These are phyloP conservation scores for Amphipoea lucens DNA, from an alignment of 2,888 invertebrate genomes.

Conservation along the genomic window DNA sequence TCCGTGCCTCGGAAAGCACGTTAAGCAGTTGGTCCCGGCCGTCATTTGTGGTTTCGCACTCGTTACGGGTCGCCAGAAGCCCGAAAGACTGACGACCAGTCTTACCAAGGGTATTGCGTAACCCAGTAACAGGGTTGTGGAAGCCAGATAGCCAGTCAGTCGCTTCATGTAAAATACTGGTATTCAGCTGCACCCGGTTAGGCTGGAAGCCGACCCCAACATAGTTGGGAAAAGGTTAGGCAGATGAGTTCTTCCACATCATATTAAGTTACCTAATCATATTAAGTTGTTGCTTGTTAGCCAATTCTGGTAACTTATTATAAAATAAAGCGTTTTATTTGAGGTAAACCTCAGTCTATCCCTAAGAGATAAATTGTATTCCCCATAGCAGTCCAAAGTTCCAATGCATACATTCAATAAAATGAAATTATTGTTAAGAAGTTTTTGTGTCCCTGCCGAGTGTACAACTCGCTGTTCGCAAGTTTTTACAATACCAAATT, in stretches of 20 bases:
- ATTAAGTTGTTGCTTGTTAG: too few relatives aligned
- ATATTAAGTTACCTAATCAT: too few relatives aligned
- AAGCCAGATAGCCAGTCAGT: too few relatives aligned
- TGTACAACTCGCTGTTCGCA: slow-evolving; percentile 32
- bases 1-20: too few relatives aligned
- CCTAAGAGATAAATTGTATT: slow-evolving; percentile 26
- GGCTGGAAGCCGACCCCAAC: neutral
- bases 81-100: too few relatives aligned
- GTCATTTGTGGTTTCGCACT: too few relatives aligned
- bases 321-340: neutral
- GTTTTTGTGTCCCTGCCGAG: slow-evolving; percentile 45
- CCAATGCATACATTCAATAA: slow-evolving; percentile 41
- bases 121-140: too few relatives aligned
- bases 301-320: slow-evolving; percentile 5
- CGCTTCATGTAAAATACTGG: too few relatives aligned
- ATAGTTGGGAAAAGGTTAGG: neutral
- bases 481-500: slow-evolving; percentile 51
- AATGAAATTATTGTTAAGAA: slow-evolving; percentile 48
- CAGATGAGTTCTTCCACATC: neutral
- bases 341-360: slow-evolving; percentile 1
- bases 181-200: neutral
- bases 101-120: too few relatives aligned
- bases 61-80: too few relatives aligned
- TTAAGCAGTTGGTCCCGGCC: too few relatives aligned
- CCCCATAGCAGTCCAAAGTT: slow-evolving; percentile 27